These are phyloP conservation scores for Gymnocypris eckloni DNA, from an alignment of 2,797 vertebrate species.

Conservation along the genomic window DNA sequence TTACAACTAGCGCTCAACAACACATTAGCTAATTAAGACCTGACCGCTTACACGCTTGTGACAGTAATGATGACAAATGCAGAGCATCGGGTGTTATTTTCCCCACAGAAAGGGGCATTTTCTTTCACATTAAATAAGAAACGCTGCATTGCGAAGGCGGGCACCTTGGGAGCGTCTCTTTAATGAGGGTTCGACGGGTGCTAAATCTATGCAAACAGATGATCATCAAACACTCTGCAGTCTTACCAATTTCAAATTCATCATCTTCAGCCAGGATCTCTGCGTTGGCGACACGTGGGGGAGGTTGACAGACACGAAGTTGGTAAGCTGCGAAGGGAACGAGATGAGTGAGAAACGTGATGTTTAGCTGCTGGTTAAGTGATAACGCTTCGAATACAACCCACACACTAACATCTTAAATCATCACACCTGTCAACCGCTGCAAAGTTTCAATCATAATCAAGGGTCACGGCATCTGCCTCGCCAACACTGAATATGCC, in stretches of 20 bases:
- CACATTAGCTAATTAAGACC: conserved; percentile 53
- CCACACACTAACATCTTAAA: conserved; percentile 4
- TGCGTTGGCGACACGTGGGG: conserved; percentile 86
- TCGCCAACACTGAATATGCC: background rate
- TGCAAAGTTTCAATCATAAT: background rate
- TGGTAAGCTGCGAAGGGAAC: conserved; percentile 86
- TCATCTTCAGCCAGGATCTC: conserved; percentile 92
- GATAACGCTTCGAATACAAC: conserved; percentile 15
- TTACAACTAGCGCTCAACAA: conserved; percentile 43
- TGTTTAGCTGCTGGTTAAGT: background rate
- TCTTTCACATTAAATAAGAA: conserved; percentile 32
- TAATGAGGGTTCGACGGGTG: conserved; percentile 19
- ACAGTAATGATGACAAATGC: conserved; percentile 58
- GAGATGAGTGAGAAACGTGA: conserved; percentile 34
- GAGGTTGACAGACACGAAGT: conserved; percentile 91
- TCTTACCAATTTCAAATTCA: conserved; percentile 92
- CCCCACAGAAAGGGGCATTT: conserved; percentile 22
- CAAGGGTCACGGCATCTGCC: background rate
- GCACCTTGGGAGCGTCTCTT: background rate
- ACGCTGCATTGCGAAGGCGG: conserved; percentile 19
- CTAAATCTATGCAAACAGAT: conserved; percentile 21
- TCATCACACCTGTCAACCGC: background rate
- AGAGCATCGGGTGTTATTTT: conserved; percentile 21
- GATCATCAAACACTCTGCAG: background rate
- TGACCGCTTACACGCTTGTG: conserved; percentile 28